Conservation (phyloP, 2,888 invertebrate genomes). For the Trachelus tabidus region DNA sequence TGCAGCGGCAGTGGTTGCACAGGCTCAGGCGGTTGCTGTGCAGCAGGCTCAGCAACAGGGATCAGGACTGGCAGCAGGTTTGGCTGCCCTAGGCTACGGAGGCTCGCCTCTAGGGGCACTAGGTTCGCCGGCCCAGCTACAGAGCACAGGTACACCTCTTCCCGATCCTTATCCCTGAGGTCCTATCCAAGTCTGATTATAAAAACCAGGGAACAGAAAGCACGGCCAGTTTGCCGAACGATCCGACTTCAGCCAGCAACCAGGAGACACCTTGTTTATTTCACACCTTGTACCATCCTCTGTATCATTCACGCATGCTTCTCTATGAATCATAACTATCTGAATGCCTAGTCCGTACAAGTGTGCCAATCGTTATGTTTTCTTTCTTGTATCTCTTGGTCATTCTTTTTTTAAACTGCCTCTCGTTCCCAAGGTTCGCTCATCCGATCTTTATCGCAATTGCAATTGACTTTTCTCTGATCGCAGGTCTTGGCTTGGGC, state of each 20-base stretch:
- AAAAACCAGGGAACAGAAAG: no score
- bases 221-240: no score
- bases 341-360: not conserved
- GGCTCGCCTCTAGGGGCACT: slow-evolving; percentile 64
- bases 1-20: slow-evolving; percentile 65
- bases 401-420: slow-evolving; percentile 17
- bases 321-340: not conserved
- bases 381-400: not conserved
- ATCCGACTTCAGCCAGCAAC: no score
- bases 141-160: slow-evolving; percentile 60
- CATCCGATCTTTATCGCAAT: slow-evolving; percentile 19
- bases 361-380: slow-evolving; percentile 1
- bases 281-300: not conserved
- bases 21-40: slow-evolving; percentile 64
- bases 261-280: not conserved
- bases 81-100: slow-evolving; percentile 64
- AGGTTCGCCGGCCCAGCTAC: slow-evolving; percentile 64
- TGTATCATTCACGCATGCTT: no score
- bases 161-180: no score
- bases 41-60: slow-evolving; percentile 65
- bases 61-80: slow-evolving; percentile 63
- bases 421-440: slow-evolving; percentile 15
- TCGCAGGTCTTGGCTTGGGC: slow-evolving; percentile 66
- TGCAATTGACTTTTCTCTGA: not conserved
- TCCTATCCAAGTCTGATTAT: no score